Percentiles rank a stretch among this genome's conserved stretches.
These are phyloP conservation scores for Ascaphus truei DNA, from an alignment of 2,113 vertebrate genomes.

Conservation along the genomic window DNA sequence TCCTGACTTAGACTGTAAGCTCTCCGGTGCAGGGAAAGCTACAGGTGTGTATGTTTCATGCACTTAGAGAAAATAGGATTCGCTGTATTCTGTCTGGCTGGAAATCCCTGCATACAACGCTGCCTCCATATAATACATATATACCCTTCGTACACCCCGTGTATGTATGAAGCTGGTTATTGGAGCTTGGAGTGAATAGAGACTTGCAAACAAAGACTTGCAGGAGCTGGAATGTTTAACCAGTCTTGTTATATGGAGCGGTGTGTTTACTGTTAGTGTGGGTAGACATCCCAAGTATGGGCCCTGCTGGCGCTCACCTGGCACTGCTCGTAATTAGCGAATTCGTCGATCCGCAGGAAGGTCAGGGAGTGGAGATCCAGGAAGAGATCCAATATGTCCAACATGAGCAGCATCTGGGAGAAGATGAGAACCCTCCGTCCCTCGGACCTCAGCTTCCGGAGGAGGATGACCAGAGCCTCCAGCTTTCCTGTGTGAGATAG, in stretches of 20 bases:
- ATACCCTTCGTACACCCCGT: too few relatives aligned
- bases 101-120: too few relatives aligned
- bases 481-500: constrained; percentile 75
- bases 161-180: too few relatives aligned
- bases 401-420: constrained; percentile 78
- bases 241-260: not conserved
- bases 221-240: too few relatives aligned
- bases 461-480: constrained; percentile 86
- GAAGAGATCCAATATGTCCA: constrained; percentile 79
- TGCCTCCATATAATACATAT: too few relatives aligned
- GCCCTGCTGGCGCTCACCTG: constrained; percentile 62
- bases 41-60: too few relatives aligned
- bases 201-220: too few relatives aligned
- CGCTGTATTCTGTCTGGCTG: too few relatives aligned
- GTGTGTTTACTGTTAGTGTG: not conserved
- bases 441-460: constrained; percentile 84
- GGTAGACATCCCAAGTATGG: not conserved
- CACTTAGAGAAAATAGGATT: too few relatives aligned
- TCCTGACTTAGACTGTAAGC: too few relatives aligned
- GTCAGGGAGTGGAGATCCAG: constrained; percentile 82
- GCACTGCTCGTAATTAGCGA: constrained; percentile 76
- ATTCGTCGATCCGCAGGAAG: constrained; percentile 88
- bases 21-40: too few relatives aligned
- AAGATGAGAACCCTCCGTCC: constrained; percentile 87
- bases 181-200: too few relatives aligned